These are phyloP conservation scores for Apis laboriosa DNA, from an alignment of 1,140 invertebrate species.

Conservation along the genomic window DNA sequence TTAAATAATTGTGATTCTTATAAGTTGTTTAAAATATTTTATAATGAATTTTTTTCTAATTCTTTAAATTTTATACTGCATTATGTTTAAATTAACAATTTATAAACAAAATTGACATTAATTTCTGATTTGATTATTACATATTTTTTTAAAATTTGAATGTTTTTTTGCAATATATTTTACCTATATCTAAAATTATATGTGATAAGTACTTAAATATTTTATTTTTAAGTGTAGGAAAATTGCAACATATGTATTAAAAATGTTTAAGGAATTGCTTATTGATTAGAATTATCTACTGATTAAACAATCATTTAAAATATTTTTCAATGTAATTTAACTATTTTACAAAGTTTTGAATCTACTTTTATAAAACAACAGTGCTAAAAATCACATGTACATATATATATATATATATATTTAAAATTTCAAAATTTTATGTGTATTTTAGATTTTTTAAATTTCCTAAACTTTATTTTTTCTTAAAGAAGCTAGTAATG, in stretches of 20 bases:
- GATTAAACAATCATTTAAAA: constrained; percentile 9
- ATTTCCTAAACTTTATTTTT: constrained; percentile 69
- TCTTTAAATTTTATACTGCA: not conserved
- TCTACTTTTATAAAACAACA: constrained; percentile 1
- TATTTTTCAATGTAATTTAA: not conserved
- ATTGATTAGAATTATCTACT: not conserved
- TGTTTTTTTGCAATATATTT: constrained; percentile 14
- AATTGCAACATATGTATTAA: constrained; percentile 15
- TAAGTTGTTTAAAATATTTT: not conserved
- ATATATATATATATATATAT: not conserved
- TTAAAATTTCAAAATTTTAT: constrained; percentile 24
- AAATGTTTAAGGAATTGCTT: constrained; percentile 3
- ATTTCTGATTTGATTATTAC: not conserved
- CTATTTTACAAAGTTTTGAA: not conserved
- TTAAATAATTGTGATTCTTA: not conserved
- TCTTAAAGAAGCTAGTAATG: constrained; percentile 88
- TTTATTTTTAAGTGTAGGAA: not conserved
- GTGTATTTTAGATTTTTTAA: constrained; percentile 51
- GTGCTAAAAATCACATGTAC: constrained; percentile 21
- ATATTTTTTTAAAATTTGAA: constrained; percentile 4
- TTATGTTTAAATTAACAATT: not conserved
- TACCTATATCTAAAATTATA: constrained; percentile 8
- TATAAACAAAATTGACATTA: not conserved
- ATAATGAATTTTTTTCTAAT: not conserved
- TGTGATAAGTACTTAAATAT: constrained; percentile 12